A percentile compares a stretch with the other conserved stretches of the same genome.
These are phyloP conservation scores for Lochmaea capreae DNA, from an alignment of 2,888 invertebrate genomes.

Conservation along the genomic window DNA sequence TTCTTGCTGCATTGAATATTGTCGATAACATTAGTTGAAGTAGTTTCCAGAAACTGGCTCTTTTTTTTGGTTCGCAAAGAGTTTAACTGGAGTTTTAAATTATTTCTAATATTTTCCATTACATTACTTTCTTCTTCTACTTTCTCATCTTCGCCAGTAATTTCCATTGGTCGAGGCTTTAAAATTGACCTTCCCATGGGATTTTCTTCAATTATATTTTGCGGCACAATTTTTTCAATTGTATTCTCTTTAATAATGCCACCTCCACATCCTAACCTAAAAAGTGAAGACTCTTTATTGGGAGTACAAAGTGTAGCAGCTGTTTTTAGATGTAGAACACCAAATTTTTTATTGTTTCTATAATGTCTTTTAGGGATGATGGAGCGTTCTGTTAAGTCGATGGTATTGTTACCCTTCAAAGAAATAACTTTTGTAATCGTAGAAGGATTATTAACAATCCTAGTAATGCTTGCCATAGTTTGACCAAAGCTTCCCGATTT, in stretches of 20 bases:
- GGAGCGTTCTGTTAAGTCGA: not conserved
- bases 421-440: not conserved
- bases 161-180: not conserved
- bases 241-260: not conserved
- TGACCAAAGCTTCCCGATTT: not conserved
- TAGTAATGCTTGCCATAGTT: not conserved
- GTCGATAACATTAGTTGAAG: slow-evolving; percentile 35
- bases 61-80: slow-evolving; percentile 54
- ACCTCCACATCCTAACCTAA: not conserved
- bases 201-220: slow-evolving; percentile 1
- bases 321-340: too few species aligned
- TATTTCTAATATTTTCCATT: slow-evolving; percentile 52
- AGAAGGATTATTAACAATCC: not conserved
- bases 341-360: too few species aligned
- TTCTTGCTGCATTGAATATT: slow-evolving; percentile 33
- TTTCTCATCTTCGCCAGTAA: slow-evolving; percentile 12
- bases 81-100: slow-evolving; percentile 53
- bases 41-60: slow-evolving; percentile 39
- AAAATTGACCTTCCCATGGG: not conserved
- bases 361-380: not conserved
- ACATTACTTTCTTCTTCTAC: not conserved
- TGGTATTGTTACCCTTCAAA: not conserved
- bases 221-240: too few species aligned
- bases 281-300: not conserved
- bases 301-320: too few species aligned